Conservation (phyloP, 92 coral and sea anemone genomes). For the Anthopleura xanthogrammica region DNA sequence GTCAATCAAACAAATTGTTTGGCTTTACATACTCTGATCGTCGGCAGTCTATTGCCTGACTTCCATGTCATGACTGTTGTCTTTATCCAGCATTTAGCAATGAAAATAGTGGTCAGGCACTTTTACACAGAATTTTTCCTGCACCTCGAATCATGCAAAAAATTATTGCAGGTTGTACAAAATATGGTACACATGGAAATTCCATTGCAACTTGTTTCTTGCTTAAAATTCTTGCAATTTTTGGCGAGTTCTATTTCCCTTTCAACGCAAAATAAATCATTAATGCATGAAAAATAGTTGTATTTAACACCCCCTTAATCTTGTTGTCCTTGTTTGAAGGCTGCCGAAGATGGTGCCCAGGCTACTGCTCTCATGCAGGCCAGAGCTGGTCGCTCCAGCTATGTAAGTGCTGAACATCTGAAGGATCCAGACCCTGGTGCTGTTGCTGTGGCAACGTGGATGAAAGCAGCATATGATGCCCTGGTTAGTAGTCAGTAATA, state of each 20-base stretch:
- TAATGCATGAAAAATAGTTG: too few species aligned
- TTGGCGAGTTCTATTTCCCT: too few species aligned
- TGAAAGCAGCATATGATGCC: constrained; percentile 76
- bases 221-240: too few species aligned
- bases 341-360: constrained; percentile 90
- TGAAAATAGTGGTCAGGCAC: background rate
- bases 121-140: background rate
- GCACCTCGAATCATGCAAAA: background rate
- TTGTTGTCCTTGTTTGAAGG: constrained; percentile 40
- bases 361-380: constrained; percentile 89
- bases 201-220: too few species aligned
- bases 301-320: background rate
- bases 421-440: constrained; percentile 96
- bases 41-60: too few species aligned
- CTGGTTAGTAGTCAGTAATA: constrained; percentile 37
- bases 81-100: too few species aligned
- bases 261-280: too few species aligned
- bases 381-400: constrained; percentile 97
- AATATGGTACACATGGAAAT: too few species aligned
- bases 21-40: too few species aligned
- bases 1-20: too few species aligned
- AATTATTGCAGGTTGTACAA: too few species aligned
- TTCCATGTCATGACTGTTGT: too few species aligned
- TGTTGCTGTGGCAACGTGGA: constrained; percentile 79
- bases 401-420: constrained; percentile 68